Percentiles rank a stretch among this genome's conserved stretches.
Evolutionary conservation across 2,113 vertebrate genomes (phyloP).

Genomic region (Motacilla alba): DNA sequence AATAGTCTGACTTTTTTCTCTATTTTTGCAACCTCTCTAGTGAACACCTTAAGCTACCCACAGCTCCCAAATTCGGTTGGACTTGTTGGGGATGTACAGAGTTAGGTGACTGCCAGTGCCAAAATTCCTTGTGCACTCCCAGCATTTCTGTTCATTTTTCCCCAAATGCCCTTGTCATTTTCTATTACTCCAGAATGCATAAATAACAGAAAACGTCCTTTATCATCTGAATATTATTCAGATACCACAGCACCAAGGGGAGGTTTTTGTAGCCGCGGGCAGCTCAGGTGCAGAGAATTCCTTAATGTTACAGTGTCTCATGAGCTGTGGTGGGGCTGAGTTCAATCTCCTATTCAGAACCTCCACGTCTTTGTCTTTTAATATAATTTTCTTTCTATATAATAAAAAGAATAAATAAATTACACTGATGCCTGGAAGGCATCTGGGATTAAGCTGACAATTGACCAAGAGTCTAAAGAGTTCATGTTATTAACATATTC

Average conservation of each 20-base stretch:
- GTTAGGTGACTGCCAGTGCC: background rate
- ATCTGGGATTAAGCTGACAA: constrained; percentile 64
- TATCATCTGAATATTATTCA: constrained; percentile 60
- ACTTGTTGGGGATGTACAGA: background rate
- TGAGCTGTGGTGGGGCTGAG: background rate
- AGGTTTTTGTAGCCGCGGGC: constrained; percentile 48
- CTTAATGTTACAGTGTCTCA: constrained; percentile 47
- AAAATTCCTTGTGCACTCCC: background rate
- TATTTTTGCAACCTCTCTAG: background rate
- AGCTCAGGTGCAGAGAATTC: constrained; percentile 49
- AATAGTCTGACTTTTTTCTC: background rate
- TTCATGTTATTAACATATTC: constrained; percentile 38
- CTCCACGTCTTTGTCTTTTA: constrained; percentile 44
- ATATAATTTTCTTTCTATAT: constrained; percentile 53
- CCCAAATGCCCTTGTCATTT: constrained; percentile 50
- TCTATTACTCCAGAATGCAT: constrained; percentile 37
- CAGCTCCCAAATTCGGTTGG: background rate
- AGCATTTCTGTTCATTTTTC: background rate
- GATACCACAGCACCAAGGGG: constrained; percentile 25
- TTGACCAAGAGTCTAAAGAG: constrained; percentile 59
- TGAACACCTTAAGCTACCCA: background rate
- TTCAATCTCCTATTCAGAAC: constrained; percentile 44
- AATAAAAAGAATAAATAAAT: constrained; percentile 73
- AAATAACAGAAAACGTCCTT: constrained; percentile 64
- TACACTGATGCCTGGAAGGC: constrained; percentile 47